These are phyloP conservation scores for Platerodrilus igneus DNA, from an alignment of 2,888 invertebrate species.

Conservation along the genomic window DNA sequence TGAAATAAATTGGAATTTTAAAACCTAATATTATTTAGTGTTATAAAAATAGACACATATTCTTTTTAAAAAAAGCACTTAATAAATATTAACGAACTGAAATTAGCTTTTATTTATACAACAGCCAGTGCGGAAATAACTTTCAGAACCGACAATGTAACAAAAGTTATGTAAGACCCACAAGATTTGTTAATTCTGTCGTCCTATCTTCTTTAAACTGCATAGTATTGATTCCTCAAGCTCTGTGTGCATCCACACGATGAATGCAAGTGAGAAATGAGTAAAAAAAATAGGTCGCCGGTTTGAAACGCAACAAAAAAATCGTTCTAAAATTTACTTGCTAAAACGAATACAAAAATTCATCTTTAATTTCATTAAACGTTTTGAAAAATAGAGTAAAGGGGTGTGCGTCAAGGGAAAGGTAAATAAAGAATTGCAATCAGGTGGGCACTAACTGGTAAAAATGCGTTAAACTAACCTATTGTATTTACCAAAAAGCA, in stretches of 20 bases:
- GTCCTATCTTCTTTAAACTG: slow-evolving; percentile 45
- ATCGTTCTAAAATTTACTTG: slow-evolving; percentile 7
- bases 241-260: slow-evolving; percentile 36
- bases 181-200: slow-evolving; percentile 19
- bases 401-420: no score
- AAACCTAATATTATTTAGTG: no score
- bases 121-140: slow-evolving; percentile 16
- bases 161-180: slow-evolving; percentile 13
- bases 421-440: no score
- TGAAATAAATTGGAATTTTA: no score
- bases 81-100: slow-evolving; percentile 2
- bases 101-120: slow-evolving; percentile 12
- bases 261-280: no score
- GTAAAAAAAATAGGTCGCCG: slow-evolving; percentile 12
- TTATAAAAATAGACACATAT: no score
- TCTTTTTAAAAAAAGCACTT: no score
- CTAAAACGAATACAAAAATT: no score
- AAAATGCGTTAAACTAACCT: slow-evolving; percentile 1
- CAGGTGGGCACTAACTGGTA: no score
- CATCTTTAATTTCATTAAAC: no score
- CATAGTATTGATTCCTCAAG: slow-evolving; percentile 43
- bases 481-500: slow-evolving; percentile 4
- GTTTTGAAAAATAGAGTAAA: no score
- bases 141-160: slow-evolving; percentile 11
- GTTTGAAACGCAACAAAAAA: slow-evolving; percentile 18